Evolutionary conservation across 2,113 vertebrate genomes (phyloP), one percentile per base, ranked within the genome.

Genomic region (Ictalurus furcatus): DNA sequence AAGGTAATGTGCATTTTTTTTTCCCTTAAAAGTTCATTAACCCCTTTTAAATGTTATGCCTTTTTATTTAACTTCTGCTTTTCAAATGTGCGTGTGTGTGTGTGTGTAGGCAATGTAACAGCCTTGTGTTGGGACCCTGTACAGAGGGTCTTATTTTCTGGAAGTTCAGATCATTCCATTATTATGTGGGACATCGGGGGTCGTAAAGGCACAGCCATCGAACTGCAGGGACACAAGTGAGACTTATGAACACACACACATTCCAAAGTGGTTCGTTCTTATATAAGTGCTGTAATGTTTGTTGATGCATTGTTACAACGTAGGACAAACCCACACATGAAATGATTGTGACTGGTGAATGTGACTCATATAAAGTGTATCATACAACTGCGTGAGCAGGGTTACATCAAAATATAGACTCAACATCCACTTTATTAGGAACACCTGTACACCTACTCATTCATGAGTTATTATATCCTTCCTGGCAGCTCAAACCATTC

Each of bases 161-260:
- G 98, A 91, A 99, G 98, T 94, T 99, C 98, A 0, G 98, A 99
- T 91, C 97, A 99, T 95, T 98, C 98, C 71, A 98, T 99, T 93
- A 99, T 99, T 93, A 99, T 99, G 98, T 99, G 98, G 98, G 98
- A 99, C 96, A 99, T 99, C 34, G 98, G 98, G 34, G 98, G 98
- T 56, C 97, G 97, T 83, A 99, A 98, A 96, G 98, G 98, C 93
- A 99, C 97, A 0, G 98, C 98, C 81, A 98, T 99, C 2, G 98
- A 99, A 90, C 95, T 99, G 88, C 98, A 99, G 95, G 98, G 98
- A 92, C 98, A 99, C 96, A 98, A 97, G 98, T 99, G 96, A 63
- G 96, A 93, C 90, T 58, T 28, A 3, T 30, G 13, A 25, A 80
- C 1, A 59, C 78, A 76, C 48, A 17, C 25, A 93, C 98, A 99